Percentiles rank a stretch among this genome's conserved stretches.
Evolutionary conservation across 35 echinoderm and acorn worm species (phyloP).

Genomic region (Chiridota heheva): DNA sequence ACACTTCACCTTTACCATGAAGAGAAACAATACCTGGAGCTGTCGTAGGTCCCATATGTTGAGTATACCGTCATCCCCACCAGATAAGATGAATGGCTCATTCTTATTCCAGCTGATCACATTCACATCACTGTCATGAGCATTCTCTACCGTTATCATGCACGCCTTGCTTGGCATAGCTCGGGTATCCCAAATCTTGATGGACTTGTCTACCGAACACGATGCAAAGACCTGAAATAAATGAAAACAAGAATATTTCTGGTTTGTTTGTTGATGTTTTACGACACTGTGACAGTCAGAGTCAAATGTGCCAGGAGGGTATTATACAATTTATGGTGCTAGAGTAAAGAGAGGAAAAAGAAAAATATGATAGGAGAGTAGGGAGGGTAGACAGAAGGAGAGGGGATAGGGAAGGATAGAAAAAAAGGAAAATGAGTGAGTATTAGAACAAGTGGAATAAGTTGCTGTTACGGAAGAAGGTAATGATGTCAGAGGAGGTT

Average conservation of each 20-base stretch:
- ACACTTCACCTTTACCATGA: background rate
- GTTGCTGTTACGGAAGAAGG: no score
- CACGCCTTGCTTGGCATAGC: constrained; percentile 86
- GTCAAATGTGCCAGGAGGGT: no score
- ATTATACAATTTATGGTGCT: no score
- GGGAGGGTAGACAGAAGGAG: no score
- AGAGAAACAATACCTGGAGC: constrained; percentile 62
- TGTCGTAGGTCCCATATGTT: constrained; percentile 96
- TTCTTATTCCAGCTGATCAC: constrained; percentile 97
- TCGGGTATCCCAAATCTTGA: constrained; percentile 87
- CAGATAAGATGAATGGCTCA: constrained; percentile 94
- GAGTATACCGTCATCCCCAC: constrained; percentile 90
- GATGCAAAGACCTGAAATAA: constrained; percentile 87
- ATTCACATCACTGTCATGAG: constrained; percentile 91
- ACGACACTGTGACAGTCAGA: no score
- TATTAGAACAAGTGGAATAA: background rate
- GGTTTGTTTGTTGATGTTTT: no score
- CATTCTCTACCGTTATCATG: constrained; percentile 79
- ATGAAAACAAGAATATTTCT: background rate
- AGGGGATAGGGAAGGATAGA: no score
- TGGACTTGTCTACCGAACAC: constrained; percentile 91
- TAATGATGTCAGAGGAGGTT: no score
- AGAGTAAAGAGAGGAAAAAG: no score
- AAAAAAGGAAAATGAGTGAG: no score
- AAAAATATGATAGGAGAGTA: no score